Conservation (phyloP, 2,888 invertebrate species). For the Zelleria hepariella region DNA sequence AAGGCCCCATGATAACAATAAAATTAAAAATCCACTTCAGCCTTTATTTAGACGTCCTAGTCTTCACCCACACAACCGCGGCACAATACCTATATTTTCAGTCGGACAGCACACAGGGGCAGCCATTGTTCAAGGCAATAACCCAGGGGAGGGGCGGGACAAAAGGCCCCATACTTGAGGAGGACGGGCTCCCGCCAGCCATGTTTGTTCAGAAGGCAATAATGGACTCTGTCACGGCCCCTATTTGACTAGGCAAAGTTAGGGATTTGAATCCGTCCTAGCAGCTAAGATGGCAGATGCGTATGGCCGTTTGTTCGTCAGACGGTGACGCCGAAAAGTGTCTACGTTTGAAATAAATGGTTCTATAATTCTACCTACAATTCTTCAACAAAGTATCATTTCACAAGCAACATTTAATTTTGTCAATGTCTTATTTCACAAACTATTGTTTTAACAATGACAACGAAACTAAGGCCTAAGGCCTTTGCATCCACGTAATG, state of each 20-base stretch:
- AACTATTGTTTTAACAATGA: no score
- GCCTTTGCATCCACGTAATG: no score
- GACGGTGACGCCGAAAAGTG: no score
- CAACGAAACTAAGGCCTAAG: no score
- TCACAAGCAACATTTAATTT: no score
- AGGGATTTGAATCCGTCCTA: not conserved
- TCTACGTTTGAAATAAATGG: no score
- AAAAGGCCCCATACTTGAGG: constrained; percentile 37
- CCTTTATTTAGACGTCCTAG: no score
- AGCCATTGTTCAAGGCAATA: not conserved
- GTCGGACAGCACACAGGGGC: not conserved
- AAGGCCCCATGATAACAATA: no score
- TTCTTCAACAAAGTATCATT: no score
- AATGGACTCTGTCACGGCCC: constrained; percentile 51
- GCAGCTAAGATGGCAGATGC: not conserved
- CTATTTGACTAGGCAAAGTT: constrained; percentile 59
- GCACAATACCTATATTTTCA: not conserved
- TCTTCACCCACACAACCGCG: not conserved
- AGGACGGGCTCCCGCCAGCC: constrained; percentile 22
- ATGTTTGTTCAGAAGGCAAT: constrained; percentile 64
- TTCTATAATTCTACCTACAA: no score
- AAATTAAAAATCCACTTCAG: no score
- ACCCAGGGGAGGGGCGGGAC: constrained; percentile 17
- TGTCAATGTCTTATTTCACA: no score
- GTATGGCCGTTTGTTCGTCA: not conserved